Evolutionary conservation across 2,113 vertebrate species (phyloP), one percentile per base, ranked within the genome.

Genomic region (Chionodraco myersi): DNA sequence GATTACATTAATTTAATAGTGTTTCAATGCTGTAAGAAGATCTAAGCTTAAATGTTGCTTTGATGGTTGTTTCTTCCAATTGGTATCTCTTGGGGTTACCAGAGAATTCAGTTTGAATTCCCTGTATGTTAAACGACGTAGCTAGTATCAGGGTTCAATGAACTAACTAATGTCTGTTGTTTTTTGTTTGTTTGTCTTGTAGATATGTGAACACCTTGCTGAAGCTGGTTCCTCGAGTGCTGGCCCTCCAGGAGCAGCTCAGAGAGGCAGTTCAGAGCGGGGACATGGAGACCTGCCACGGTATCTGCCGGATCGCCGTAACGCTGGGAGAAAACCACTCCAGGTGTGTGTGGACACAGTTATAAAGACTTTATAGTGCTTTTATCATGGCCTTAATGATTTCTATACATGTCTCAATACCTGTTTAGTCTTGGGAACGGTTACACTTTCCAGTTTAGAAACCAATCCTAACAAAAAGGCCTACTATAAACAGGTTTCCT

Each of bases 201-300:
- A 99, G 98, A 93, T 99, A 99, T 0, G 97, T 99, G 94, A 99
- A 98, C 94, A 99, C 98, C 7, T 95, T 99, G 77, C 94, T 99
- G 85, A 99, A 99, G 91, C 94, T 99, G 88, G 97, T 99, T 74
- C 97, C 97, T 0, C 96, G 96, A 36, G 98, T 99, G 36, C 94
- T 99, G 89, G 96, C 97, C 72, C 95, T 99, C 14, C 97, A 99
- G 83, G 98, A 99, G 41, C 98, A 99, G 91, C 94, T 99, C 71
- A 95, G 96, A 83, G 98, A 98, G 82, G 97, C 98, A 0, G 96
- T 98, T 41, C 97, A 99, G 92, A 99, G 95, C 2, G 98, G 98
- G 87, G 98, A 99, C 94, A 99, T 99, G 96, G 98, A 99, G 92
- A 99, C 97, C 0, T 99, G 97, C 0, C 98, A 99, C 0, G 98